Percentiles rank a stretch among this genome's conserved stretches.
These are phyloP conservation scores for Limnephilus auricula DNA, from an alignment of 2,888 invertebrate species.

Conservation along the genomic window DNA sequence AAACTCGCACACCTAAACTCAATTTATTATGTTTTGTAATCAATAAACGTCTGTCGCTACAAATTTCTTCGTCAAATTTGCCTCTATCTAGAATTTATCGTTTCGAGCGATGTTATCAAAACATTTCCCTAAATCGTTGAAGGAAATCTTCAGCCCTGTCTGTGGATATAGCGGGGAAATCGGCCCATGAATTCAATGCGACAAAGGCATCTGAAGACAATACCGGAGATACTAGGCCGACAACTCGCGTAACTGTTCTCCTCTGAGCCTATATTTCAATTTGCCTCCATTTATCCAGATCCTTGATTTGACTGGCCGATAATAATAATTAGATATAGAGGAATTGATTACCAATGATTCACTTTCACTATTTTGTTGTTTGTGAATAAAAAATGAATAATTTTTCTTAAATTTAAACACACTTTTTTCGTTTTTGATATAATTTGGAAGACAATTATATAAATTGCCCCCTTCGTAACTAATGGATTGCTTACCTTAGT, in stretches of 20 bases:
- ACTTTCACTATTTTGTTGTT: no score
- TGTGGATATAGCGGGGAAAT: not conserved
- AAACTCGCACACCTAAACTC: not conserved
- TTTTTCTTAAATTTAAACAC: no score
- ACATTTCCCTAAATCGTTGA: not conserved
- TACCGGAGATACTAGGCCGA: not conserved
- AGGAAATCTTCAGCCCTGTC: not conserved
- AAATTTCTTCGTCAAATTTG: not conserved
- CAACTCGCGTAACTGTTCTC: not conserved
- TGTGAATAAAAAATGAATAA: no score
- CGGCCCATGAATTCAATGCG: not conserved
- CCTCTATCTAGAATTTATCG: not conserved
- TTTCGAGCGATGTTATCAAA: not conserved
- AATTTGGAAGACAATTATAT: no score
- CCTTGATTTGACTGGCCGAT: not conserved
- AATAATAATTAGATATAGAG: not conserved
- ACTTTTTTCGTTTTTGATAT: no score
- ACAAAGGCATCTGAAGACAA: not conserved
- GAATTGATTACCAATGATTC: not conserved
- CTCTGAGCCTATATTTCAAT: not conserved
- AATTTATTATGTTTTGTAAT: not conserved
- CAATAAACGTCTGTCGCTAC: not conserved
- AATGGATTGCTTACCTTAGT: no score
- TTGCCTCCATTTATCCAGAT: not conserved
- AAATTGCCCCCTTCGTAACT: no score